Evolutionary conservation across 1,140 invertebrate genomes (phyloP), one percentile per base, ranked within the genome.

Genomic region (Pseudomyrmex pallidus): DNA sequence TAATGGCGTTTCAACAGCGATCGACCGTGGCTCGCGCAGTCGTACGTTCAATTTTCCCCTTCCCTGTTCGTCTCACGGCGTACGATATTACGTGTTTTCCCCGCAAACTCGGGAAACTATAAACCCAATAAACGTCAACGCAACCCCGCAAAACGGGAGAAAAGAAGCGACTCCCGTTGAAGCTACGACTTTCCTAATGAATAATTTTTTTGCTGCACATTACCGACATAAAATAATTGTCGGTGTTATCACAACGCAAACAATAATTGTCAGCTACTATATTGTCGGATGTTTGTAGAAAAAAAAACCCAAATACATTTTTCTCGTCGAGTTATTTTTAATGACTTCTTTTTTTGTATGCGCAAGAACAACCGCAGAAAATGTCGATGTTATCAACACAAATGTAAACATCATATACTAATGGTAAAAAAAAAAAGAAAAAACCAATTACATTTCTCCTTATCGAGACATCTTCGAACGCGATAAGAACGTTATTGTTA

Each of bases 1-100:
- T 66, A 61, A 80, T 50, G 44, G 76, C 15, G 66, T 80, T 72
- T 48, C 76, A 70, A 70, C 59, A 59, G 64, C 54, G 35, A 63
- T 56, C 63, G 76, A 50, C 44, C 83, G 35, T 59, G 35, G 35
- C 25, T 52, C 46, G 52, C 48, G 25, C 52, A 20, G 20, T 57
- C 13, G 83, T 63, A 85, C 56, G 74, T 86, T 86, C 84, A 85
- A 86, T 82, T 85, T 85, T 57, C 46, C 63, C 44, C 44, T 64
- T 61, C n/a, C 54, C 66, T 46, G 57, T 35, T 35, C 15, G 70
- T 5, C 25, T 82, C 68, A 67, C 52, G 20, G 48, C 66, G 46
- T 15, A 15, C 44, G 66, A 72, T 62, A 80, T 82, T 70, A 64
- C 63, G 48, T 17, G 50, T 64, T 77, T 74, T 35, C 35, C 50